Evolutionary conservation across 2,113 vertebrate species (phyloP), one percentile per base, ranked within the genome.

Genomic region (Otolemur garnettii): DNA sequence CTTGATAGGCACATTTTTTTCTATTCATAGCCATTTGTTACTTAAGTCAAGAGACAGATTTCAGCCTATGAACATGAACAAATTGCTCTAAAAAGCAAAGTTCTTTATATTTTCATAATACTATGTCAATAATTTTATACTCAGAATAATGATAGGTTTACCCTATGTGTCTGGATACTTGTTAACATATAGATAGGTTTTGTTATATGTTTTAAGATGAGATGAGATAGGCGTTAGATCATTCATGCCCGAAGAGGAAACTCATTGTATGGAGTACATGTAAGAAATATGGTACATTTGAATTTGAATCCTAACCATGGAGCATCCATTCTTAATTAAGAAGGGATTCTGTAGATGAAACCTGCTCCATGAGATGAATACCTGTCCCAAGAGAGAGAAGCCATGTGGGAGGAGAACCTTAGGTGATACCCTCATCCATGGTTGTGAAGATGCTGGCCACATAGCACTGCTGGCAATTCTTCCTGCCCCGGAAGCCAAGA

Each of bases 41-140:
- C 35, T 87, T 83, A 42, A 62, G 75, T 79, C 30, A 50, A 81
- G 62, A 69, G 28, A 50, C 28, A 78, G 59, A 2, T 35, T 93
- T 72, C 38, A 87, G n/a, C 30, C 66, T 81, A 55, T 30, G 6
- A 91, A 77, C 3, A 14, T 68, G 53, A 94, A 84, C 82, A 2
- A 62, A 90, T 78, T 81, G 53, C 15, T 53, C 95, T 85, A 68
- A 89, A 93, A 87, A 85, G 71, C 2, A 57, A 94, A 26, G n/a
- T 66, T 93, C 35, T n/a, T 79, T 60, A 0, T 78, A 28, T 55
- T 92, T 79, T 72, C 45, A 64, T 82, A 59, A 79, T 28, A 55
- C 6, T 55, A 19, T 59, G 77, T 84, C 87, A 89, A 89, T 26
- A 57, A 90, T 86, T 87, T 75, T 24, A 42, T 88, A 13, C 19